A percentile compares a stretch with the other conserved stretches of the same genome.
Evolutionary conservation across 2,113 vertebrate species (phyloP).

Genomic region (Lophotis ruficrista): DNA sequence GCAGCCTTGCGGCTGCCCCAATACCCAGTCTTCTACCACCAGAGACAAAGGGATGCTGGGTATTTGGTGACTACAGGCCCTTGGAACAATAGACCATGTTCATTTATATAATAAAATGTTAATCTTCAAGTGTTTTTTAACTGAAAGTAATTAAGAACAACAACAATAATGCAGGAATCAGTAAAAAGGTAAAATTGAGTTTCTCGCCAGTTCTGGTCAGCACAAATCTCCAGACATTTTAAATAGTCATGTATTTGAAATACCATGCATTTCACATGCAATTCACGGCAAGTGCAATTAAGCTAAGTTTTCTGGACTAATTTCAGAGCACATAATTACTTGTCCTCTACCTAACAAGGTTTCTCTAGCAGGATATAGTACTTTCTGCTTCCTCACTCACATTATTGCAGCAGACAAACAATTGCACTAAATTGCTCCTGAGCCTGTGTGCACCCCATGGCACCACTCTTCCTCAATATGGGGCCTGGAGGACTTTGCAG

Average conservation of each 20-base stretch:
- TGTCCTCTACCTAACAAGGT: background rate
- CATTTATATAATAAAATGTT: background rate
- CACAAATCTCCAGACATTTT: background rate
- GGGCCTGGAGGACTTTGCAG: too few relatives aligned
- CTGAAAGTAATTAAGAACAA: background rate
- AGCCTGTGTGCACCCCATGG: background rate
- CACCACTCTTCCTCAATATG: background rate
- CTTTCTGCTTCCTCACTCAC: rapidly evolving
- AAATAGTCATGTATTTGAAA: background rate
- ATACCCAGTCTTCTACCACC: background rate
- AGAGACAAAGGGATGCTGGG: background rate
- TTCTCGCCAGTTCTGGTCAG: background rate
- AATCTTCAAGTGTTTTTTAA: background rate
- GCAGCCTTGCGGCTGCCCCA: background rate
- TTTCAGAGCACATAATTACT: background rate
- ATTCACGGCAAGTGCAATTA: background rate
- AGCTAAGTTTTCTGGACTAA: background rate
- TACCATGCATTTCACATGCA: background rate
- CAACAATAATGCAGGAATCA: background rate
- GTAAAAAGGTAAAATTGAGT: background rate
- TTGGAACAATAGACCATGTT: background rate
- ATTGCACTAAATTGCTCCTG: rapidly evolving
- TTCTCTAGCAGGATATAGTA: background rate
- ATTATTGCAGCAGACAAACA: rapidly evolving
- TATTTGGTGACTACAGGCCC: rapidly evolving